phyloP scores from a whole-genome alignment of 1,140 invertebrate species.

The Venustaconcha ellipsiformis region DNA sequence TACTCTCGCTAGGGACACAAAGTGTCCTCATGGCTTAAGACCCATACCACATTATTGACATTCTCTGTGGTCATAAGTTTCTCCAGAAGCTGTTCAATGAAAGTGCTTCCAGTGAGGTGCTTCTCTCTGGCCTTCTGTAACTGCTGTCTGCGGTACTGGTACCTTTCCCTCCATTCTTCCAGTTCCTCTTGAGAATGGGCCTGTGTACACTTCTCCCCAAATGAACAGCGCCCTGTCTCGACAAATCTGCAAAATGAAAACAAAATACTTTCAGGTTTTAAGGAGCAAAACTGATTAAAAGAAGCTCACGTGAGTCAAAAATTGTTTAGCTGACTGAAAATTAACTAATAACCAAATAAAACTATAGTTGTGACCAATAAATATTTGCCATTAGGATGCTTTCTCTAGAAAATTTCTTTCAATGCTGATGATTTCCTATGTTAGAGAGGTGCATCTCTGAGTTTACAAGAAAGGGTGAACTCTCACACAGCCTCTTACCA shows the following conservation, averaged over 20 bases:
- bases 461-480: too few relatives aligned
- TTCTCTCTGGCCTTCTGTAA: constrained; percentile 78
- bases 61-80: constrained; percentile 67
- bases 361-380: too few relatives aligned
- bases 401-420: too few relatives aligned
- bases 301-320: not conserved
- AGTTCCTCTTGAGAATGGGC: constrained; percentile 82
- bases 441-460: too few relatives aligned
- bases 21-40: not conserved
- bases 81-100: constrained; percentile 78
- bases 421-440: too few relatives aligned
- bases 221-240: constrained; percentile 73
- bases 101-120: constrained; percentile 77
- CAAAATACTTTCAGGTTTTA: not conserved
- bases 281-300: not conserved
- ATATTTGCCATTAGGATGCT: too few relatives aligned
- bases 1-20: not conserved
- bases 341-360: not conserved
- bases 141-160: constrained; percentile 75
- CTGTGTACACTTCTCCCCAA: constrained; percentile 80
- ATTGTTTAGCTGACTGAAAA: not conserved
- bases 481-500: too few relatives aligned
- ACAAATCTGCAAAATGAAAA: constrained; percentile 38
- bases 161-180: constrained; percentile 81
- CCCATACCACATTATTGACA: constrained; percentile 57